Evolutionary conservation across 92 coral and sea anemone genomes (phyloP).

Genomic region (Nematostella vectensis): DNA sequence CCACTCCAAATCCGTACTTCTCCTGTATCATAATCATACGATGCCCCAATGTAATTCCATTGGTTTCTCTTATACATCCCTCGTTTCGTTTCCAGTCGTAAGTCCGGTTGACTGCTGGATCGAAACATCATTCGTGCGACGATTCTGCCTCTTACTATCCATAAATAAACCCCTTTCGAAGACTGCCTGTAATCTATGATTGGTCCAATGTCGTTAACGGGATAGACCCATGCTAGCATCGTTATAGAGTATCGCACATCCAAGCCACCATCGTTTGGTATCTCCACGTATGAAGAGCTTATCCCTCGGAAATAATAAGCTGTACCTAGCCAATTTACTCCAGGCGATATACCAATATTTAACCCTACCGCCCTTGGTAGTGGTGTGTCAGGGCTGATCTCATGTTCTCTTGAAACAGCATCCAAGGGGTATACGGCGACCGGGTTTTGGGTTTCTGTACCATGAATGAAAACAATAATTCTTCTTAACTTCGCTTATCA

Average conservation of each 20-base stretch:
- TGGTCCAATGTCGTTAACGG: constrained; percentile 3
- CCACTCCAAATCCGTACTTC: constrained; percentile 5
- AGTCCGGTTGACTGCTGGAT: background rate
- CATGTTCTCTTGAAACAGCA: background rate
- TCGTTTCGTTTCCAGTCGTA: background rate
- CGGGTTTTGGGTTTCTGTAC: no score
- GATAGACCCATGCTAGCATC: constrained; percentile 12
- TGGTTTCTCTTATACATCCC: background rate
- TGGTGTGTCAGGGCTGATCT: constrained; percentile 12
- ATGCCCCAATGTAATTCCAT: constrained; percentile 12
- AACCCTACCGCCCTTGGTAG: no score
- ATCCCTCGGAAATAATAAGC: constrained; percentile 12
- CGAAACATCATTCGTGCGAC: constrained; percentile 1
- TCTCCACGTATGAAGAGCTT: background rate
- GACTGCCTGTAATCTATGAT: background rate
- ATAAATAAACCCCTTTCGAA: constrained; percentile 5
- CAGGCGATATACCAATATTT: background rate
- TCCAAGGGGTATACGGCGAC: background rate
- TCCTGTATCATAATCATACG: constrained; percentile 10
- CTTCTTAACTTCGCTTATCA: no score
- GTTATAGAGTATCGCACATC: constrained; percentile 8
- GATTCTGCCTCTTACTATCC: background rate
- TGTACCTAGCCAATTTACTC: constrained; percentile 5
- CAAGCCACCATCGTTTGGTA: constrained; percentile 3
- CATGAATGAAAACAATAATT: no score